Evolutionary conservation across 2,888 invertebrate genomes (phyloP), one percentile per base, ranked within the genome.

Genomic region (Synanthedon myopaeformis): DNA sequence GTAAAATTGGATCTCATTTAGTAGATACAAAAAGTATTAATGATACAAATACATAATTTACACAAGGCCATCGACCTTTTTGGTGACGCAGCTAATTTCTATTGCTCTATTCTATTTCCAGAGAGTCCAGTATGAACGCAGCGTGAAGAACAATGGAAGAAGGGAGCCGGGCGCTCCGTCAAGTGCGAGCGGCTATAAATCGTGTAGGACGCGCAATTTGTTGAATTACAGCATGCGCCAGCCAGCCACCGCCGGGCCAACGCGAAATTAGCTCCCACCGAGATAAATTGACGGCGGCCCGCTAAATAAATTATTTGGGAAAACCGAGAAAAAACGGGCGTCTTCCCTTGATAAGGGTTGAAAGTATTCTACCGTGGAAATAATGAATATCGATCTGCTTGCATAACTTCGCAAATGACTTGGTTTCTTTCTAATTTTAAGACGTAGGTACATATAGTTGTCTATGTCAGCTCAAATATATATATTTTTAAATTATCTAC

Each of bases 221-320:
- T 84, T 87, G 87, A 87, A 86, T 87, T 87, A 87, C 87, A 84
- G 78, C 86, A 86, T 86, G 84, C 85, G 84, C 85, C 82, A 80
- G 72, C 76, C 82, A 79, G 82, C 85, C 85, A 82, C 85, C 85
- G 82, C 85, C 85, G 82, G 82, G 72, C 84, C 80, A 82, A 80
- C 85, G 82, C 81, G 82, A 86, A 87, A 87, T 87, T 87, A 87
- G 87, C 87, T 84, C 82, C 82, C 82, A 76, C 81, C 75, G 83
- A 85, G 86, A 86, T 86, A 86, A 86, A 87, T 87, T 84, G 87
- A 85, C 77, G 85, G 80, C 79, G 71, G 79, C 63, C 82, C 76
- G 84, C 85, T 85, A 86, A 87, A 87, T 87, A 87, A 87, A 87
- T 87, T 86, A 87, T 87, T 87, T 85, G 86, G 86, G 86, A 86